Conservation (phyloP, 2,888 invertebrate species). For the Spialia ferax region DNA sequence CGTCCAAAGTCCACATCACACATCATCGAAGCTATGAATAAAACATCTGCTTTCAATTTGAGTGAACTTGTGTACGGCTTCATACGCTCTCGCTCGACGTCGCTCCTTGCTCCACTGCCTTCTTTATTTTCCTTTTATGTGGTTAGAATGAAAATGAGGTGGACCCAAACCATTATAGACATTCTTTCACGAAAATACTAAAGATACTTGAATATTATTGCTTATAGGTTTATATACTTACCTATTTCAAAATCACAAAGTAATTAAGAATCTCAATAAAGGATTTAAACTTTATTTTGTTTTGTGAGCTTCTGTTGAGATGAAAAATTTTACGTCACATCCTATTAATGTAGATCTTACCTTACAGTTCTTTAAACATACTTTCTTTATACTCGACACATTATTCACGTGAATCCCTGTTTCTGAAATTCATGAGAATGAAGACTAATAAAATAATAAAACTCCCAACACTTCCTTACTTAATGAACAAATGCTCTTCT, state of each 20-base stretch:
- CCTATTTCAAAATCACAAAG: background rate
- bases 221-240: background rate
- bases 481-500: slow-evolving; percentile 5
- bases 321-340: background rate
- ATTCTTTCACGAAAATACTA: background rate
- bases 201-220: background rate
- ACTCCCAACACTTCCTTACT: background rate
- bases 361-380: no score
- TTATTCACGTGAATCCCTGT: no score
- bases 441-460: background rate
- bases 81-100: slow-evolving; percentile 30
- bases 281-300: background rate
- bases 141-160: slow-evolving; percentile 23
- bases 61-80: slow-evolving; percentile 35
- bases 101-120: slow-evolving; percentile 39
- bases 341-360: no score
- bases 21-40: slow-evolving; percentile 39
- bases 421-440: no score
- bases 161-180: background rate
- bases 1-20: slow-evolving; percentile 28
- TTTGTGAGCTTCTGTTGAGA: background rate
- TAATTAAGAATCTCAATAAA: background rate
- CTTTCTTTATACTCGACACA: no score
- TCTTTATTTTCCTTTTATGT: slow-evolving; percentile 39
- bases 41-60: slow-evolving; percentile 41